Evolutionary conservation across 2,797 vertebrate species (phyloP), one percentile per base, ranked within the genome.

Genomic region (Gallinago stenura): DNA sequence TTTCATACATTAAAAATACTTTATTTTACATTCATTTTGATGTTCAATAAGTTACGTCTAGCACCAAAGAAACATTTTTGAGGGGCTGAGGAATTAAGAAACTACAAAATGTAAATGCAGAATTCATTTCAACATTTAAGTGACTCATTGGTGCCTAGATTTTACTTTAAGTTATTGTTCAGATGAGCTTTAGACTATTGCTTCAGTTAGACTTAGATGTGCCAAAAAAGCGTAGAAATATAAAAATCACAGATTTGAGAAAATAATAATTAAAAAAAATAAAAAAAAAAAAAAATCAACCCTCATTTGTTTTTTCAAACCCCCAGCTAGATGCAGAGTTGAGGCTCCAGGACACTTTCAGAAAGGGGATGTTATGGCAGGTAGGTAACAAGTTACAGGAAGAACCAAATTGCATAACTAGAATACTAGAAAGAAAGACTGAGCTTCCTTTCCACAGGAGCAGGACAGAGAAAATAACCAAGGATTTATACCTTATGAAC

Each of bases 11-110:
- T 96, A 95, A 97, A 97, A 97, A 97, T 96, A 96, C 69, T 95
- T 97, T 97, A 97, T 96, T 97, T 97, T 97, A 97, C 97, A 97
- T 96, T 97, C 95, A 96, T 96, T 95, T 83, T 66, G 95, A 95
- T 96, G 93, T 96, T 96, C 94, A 97, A 96, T 97, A 97, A 97
- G 89, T 96, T 97, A 97, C 1, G 39, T 83, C 95, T 97, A 97
- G 97, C 97, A 97, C 97, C 97, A 97, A 97, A 93, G 68, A 95
- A 96, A 92, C 82, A 75, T 91, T 93, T 94, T 92, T 72, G 81
- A 94, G 75, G 94, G 93, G 83, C 71, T 97, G 93, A 97, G 92
- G 95, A 96, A 84, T 86, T 89, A 54, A 87, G 87, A 95, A 94
- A 76, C 94, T 92, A 93, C 56, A 15, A 93, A 95, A 75, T 85